phyloP scores from a whole-genome alignment of 2,113 vertebrate species.

The Etheostoma spectabile region DNA sequence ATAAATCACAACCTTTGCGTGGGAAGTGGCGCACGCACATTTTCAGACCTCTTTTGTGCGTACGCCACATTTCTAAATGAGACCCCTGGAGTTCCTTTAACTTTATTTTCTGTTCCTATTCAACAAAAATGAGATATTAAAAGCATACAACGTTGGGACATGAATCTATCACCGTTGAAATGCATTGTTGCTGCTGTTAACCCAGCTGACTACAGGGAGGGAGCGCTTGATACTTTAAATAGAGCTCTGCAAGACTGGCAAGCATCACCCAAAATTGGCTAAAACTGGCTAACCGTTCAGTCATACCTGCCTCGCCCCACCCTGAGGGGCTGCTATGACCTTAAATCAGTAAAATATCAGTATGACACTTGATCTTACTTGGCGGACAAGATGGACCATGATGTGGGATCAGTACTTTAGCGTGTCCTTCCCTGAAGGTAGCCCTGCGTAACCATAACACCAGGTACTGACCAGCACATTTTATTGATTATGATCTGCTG shows the following conservation, averaged over 20 bases:
- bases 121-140: too few species aligned
- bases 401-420: constrained; percentile 44
- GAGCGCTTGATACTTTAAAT: neutral
- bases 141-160: neutral
- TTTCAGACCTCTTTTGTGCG: too few species aligned
- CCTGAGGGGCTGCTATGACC: neutral
- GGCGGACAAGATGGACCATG: constrained; percentile 7
- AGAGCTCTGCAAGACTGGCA: neutral
- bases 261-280: neutral
- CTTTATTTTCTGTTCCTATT: too few species aligned
- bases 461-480: neutral
- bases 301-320: neutral
- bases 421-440: constrained; percentile 17
- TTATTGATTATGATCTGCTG: constrained; percentile 35
- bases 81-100: too few species aligned
- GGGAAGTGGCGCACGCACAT: too few species aligned
- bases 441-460: neutral
- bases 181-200: neutral
- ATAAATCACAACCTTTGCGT: too few species aligned
- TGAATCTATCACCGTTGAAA: neutral
- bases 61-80: too few species aligned
- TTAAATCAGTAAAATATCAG: constrained; percentile 19
- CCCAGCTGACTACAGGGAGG: neutral
- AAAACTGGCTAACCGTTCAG: neutral
- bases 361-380: constrained; percentile 18